Percentiles rank a stretch among this genome's conserved stretches.
Evolutionary conservation across 2,797 vertebrate species (phyloP).

Genomic region (Syngnathus acus): DNA sequence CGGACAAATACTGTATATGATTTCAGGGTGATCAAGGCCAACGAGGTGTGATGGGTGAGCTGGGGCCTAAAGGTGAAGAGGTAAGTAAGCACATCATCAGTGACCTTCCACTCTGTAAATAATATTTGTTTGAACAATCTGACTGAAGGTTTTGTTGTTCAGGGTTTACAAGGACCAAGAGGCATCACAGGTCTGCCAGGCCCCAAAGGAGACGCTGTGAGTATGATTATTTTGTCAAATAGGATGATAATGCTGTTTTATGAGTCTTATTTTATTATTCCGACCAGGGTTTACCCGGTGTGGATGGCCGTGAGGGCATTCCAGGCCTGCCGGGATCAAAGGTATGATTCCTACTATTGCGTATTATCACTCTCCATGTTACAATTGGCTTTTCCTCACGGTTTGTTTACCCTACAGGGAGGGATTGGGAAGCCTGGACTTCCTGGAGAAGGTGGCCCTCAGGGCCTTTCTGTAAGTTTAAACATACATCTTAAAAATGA

Average conservation of each 20-base stretch:
- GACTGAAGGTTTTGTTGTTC: slow-evolving; percentile 15
- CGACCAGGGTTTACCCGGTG: slow-evolving; percentile 85
- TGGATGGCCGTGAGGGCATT: slow-evolving; percentile 88
- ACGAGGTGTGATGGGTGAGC: slow-evolving; percentile 82
- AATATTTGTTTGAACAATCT: background rate
- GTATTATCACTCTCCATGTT: background rate
- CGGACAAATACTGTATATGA: background rate
- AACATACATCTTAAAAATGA: background rate
- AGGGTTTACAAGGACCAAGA: slow-evolving; percentile 83
- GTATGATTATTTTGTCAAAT: slow-evolving; percentile 45
- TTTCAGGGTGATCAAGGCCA: slow-evolving; percentile 88
- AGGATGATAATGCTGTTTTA: background rate
- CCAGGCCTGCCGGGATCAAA: slow-evolving; percentile 93
- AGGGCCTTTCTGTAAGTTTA: slow-evolving; percentile 88
- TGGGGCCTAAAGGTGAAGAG: slow-evolving; percentile 80
- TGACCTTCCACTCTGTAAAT: background rate
- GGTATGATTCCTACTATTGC: slow-evolving; percentile 61
- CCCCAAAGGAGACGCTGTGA: slow-evolving; percentile 88
- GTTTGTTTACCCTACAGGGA: slow-evolving; percentile 72
- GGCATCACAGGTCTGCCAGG: slow-evolving; percentile 91
- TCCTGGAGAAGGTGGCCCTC: slow-evolving; percentile 84
- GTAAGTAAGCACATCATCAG: slow-evolving; percentile 60
- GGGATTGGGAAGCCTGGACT: slow-evolving; percentile 78
- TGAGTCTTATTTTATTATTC: slow-evolving; percentile 9
- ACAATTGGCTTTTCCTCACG: background rate